A percentile compares a stretch with the other conserved stretches of the same genome.
Conservation (phyloP, 2,797 vertebrate species). For the Microhierax caerulescens region DNA sequence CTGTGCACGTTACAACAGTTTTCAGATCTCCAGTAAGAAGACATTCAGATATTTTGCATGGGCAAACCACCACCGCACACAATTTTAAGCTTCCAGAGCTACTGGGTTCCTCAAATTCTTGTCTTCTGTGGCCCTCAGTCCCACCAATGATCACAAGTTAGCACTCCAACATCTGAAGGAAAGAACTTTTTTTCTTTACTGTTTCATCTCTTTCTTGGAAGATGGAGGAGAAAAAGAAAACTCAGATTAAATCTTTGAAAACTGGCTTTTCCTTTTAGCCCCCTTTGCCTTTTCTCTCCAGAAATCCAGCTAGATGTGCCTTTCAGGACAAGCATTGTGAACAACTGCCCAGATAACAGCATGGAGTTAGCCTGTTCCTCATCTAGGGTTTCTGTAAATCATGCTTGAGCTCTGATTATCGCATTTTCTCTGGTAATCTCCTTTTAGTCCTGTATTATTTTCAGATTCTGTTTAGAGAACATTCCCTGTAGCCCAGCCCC, state of each 20-base stretch:
- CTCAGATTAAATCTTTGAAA: neutral
- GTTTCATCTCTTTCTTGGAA: neutral
- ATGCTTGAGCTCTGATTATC: neutral
- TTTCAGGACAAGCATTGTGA: neutral
- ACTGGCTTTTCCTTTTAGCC: neutral
- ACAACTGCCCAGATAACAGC: neutral
- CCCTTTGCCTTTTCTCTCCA: neutral
- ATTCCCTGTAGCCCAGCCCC: neutral
- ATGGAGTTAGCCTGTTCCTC: accelerated
- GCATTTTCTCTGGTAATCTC: neutral
- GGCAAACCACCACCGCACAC: neutral
- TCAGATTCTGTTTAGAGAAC: neutral
- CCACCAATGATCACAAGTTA: accelerated
- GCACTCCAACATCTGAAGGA: neutral
- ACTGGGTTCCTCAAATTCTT: accelerated
- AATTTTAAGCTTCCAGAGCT: neutral
- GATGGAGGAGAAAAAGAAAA: neutral
- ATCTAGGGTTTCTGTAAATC: neutral
- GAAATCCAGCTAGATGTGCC: neutral
- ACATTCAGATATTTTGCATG: neutral
- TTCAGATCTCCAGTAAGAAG: neutral
- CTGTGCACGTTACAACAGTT: accelerated
- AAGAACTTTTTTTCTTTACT: neutral
- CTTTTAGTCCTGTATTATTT: neutral
- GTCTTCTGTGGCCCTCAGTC: neutral